Conservation (phyloP, 2,113 vertebrate species). For the Scophthalmus maximus region DNA sequence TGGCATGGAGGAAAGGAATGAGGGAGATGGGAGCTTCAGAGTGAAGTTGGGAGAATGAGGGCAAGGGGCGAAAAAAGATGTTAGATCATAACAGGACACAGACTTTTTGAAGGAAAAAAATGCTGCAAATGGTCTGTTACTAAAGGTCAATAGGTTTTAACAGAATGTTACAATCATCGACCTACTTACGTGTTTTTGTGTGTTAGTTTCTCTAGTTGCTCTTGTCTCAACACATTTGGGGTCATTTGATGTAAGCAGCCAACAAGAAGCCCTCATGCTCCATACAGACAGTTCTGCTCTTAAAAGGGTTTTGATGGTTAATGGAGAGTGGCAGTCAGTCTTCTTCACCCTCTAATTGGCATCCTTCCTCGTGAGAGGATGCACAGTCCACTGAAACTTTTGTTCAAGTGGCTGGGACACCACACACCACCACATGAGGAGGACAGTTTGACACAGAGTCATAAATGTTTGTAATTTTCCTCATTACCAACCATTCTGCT, state of each 20-base stretch:
- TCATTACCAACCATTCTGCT: background rate
- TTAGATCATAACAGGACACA: too few species aligned
- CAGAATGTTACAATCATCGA: constrained; percentile 5
- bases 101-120: constrained; percentile 12
- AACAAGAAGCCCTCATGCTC: background rate
- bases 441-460: background rate
- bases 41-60: constrained; percentile 24
- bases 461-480: background rate
- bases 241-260: background rate
- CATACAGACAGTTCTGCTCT: constrained; percentile 6
- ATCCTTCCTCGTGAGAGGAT: background rate
- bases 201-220: background rate
- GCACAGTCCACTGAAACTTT: background rate
- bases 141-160: background rate
- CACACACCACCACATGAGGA: background rate
- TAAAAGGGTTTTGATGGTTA: constrained; percentile 5
- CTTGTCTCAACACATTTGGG: background rate
- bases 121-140: background rate
- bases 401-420: constrained; percentile 11
- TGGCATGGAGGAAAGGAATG: constrained; percentile 16
- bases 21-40: constrained; percentile 10
- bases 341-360: constrained; percentile 10
- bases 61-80: constrained; percentile 4
- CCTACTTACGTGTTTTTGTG: background rate
- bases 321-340: constrained; percentile 20